These are phyloP conservation scores for Idaea biselata DNA, from an alignment of 2,888 invertebrate genomes.

Conservation along the genomic window DNA sequence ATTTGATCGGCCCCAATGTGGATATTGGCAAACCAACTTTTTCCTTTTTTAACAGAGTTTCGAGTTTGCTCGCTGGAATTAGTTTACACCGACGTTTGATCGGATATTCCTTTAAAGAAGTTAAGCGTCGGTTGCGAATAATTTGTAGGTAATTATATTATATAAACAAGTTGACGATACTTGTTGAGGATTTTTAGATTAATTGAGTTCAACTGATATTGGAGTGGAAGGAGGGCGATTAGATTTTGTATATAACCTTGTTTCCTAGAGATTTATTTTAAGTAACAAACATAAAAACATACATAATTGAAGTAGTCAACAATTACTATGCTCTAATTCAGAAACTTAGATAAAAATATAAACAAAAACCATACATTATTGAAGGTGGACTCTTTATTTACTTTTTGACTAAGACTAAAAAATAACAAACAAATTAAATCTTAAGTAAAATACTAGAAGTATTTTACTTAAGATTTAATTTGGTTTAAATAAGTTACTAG, in stretches of 20 bases:
- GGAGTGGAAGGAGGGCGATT: conserved; percentile 25
- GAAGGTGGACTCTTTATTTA: too few species aligned
- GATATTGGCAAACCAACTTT: conserved; percentile 54
- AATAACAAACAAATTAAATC: too few species aligned
- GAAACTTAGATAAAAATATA: too few species aligned
- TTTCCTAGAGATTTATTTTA: conserved; percentile 10
- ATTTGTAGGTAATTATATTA: conserved; percentile 47
- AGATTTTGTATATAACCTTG: conserved; percentile 18
- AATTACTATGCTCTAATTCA: too few species aligned
- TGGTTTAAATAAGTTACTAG: too few species aligned
- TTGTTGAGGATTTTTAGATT: conserved; percentile 44
- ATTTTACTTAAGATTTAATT: too few species aligned
- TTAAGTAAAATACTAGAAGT: too few species aligned
- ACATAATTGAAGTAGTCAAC: too few species aligned
- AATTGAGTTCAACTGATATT: conserved; percentile 49
- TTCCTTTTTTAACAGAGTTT: conserved; percentile 63
- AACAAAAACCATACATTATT: too few species aligned
- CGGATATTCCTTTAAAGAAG: conserved; percentile 75
- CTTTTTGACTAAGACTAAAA: too few species aligned
- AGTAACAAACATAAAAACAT: background rate
- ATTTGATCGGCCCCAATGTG: conserved; percentile 61
- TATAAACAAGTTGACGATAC: conserved; percentile 40
- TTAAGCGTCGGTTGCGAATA: conserved; percentile 56
- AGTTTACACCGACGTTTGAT: conserved; percentile 77
- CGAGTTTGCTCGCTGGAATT: conserved; percentile 74